Percentiles rank a stretch among this genome's conserved stretches.
phyloP scores from a whole-genome alignment of 2,888 invertebrate species.

The Acanthosoma haemorrhoidale region DNA sequence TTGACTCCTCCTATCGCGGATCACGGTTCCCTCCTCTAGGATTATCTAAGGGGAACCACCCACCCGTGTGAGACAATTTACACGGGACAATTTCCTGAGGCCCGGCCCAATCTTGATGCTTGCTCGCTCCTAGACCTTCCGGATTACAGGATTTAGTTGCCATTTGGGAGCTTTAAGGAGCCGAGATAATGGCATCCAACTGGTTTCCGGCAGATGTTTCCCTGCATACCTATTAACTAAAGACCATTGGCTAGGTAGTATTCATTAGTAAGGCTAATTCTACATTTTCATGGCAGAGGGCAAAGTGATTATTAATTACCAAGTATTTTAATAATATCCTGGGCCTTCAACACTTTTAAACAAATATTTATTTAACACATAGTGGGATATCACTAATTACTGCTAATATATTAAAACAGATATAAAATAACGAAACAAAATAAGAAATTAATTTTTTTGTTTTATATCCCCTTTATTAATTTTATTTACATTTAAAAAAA shows the following conservation, averaged over 20 bases:
- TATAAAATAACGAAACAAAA: too few species aligned
- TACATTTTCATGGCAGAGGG: too few species aligned
- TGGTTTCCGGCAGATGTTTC: not conserved
- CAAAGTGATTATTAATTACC: too few species aligned
- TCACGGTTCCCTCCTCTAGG: constrained; percentile 1
- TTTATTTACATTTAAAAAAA: too few species aligned
- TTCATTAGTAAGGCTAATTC: not conserved
- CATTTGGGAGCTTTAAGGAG: not conserved
- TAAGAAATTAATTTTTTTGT: too few species aligned
- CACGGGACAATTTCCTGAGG: constrained; percentile 19
- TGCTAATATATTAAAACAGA: too few species aligned
- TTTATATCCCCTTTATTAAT: too few species aligned
- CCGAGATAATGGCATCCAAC: not conserved
- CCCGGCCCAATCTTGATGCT: not conserved
- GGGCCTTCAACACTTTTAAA: too few species aligned
- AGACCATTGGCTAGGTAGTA: not conserved
- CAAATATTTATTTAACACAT: too few species aligned
- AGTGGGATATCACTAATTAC: too few species aligned
- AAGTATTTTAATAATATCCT: too few species aligned
- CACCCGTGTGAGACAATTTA: constrained; percentile 17
- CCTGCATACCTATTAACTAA: not conserved
- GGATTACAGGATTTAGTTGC: constrained; percentile 8
- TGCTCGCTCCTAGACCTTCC: not conserved
- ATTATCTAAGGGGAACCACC: constrained; percentile 11
- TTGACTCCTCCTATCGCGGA: constrained; percentile 1